Evolutionary conservation across 2,113 vertebrate genomes (phyloP).

Genomic region (Coptodon rendalli): DNA sequence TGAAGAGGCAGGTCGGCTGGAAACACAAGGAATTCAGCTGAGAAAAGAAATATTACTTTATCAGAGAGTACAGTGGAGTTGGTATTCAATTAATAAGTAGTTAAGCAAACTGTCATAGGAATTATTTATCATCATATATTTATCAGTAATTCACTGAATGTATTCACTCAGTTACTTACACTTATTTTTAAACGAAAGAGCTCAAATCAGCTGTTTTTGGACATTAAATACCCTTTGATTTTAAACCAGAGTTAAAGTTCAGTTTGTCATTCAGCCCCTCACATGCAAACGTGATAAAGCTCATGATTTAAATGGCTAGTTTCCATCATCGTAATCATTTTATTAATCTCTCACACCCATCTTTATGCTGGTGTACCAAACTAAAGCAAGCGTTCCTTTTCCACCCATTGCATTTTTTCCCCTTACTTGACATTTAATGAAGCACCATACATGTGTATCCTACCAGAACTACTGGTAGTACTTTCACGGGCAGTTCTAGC

Average conservation of each 20-base stretch:
- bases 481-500: background rate
- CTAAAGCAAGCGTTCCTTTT: background rate
- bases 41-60: background rate
- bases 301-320: background rate
- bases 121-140: background rate
- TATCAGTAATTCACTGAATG: background rate
- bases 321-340: conserved; percentile 40
- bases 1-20: background rate
- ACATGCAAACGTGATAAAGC: background rate
- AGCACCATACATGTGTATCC: background rate
- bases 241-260: background rate
- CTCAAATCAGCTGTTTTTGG: background rate
- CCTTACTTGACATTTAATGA: background rate
- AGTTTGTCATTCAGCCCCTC: background rate
- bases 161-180: background rate
- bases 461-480: background rate
- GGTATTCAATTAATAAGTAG: background rate
- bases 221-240: background rate
- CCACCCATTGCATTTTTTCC: background rate
- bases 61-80: background rate
- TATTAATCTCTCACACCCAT: conserved; percentile 27
- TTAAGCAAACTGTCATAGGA: background rate
- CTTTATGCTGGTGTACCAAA: conserved; percentile 33
- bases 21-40: background rate
- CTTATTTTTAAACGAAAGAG: background rate